Conservation (phyloP, 1,140 invertebrate species). For the Cotesia glomerata region DNA sequence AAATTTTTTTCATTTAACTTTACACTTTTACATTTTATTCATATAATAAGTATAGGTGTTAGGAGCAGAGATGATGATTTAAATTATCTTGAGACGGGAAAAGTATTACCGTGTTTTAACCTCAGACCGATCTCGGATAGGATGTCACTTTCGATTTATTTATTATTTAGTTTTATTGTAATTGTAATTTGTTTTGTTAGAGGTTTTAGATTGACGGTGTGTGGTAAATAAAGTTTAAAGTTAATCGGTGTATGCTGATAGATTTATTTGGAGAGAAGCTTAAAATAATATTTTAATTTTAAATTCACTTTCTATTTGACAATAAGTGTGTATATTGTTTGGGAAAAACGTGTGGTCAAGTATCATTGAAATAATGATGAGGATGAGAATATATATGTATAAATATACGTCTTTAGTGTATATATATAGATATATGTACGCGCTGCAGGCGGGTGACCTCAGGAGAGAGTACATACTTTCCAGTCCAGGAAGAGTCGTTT, state of each 20-base stretch:
- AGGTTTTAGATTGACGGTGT: no score
- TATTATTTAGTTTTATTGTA: background rate
- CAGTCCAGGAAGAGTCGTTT: conserved; percentile 32
- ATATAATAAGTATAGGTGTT: no score
- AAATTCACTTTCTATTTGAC: conserved; percentile 6
- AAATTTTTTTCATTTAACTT: no score
- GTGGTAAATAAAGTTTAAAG: no score
- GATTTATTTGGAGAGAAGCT: background rate
- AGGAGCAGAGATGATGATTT: no score
- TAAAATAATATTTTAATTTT: background rate
- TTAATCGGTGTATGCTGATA: no score
- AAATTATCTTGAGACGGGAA: no score
- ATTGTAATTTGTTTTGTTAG: background rate
- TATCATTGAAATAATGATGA: conserved; percentile 12
- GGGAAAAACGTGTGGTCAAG: conserved; percentile 20
- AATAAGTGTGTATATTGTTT: background rate
- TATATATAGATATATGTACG: conserved; percentile 11
- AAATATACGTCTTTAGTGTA: background rate
- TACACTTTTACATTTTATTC: no score
- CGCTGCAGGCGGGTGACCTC: conserved; percentile 27
- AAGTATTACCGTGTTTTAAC: no score
- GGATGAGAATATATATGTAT: no score
- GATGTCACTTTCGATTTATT: no score
- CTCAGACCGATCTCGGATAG: no score
- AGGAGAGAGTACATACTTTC: conserved; percentile 31